phyloP scores from a whole-genome alignment of 2,888 invertebrate genomes.

The Anarsia innoxiella region DNA sequence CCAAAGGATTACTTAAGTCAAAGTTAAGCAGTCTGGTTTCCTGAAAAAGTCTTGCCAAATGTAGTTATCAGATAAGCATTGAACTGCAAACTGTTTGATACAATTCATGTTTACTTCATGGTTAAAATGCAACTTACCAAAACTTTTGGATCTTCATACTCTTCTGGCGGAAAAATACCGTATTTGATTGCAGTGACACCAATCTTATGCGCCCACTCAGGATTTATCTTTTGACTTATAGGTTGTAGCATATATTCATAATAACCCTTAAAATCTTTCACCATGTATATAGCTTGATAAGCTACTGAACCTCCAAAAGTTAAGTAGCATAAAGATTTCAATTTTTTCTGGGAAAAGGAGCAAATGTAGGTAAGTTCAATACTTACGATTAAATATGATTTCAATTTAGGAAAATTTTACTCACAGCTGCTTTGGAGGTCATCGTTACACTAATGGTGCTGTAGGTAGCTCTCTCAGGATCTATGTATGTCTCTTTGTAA shows the following conservation, averaged over 20 bases:
- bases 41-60: slow-evolving; percentile 72
- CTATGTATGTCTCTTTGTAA: too few relatives aligned
- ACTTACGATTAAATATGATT: slow-evolving; percentile 82
- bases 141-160: slow-evolving; percentile 75
- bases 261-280: slow-evolving; percentile 85
- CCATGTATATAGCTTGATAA: slow-evolving; percentile 81
- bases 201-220: slow-evolving; percentile 88
- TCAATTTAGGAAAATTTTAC: slow-evolving; percentile 81
- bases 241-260: slow-evolving; percentile 85
- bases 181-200: slow-evolving; percentile 86
- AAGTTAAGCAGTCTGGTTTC: slow-evolving; percentile 81
- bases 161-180: slow-evolving; percentile 79
- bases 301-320: slow-evolving; percentile 78
- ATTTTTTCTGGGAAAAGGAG: slow-evolving; percentile 73
- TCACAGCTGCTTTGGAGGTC: too few relatives aligned
- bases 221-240: slow-evolving; percentile 78
- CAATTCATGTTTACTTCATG: not conserved
- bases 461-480: too few relatives aligned
- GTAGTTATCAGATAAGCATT: too few relatives aligned
- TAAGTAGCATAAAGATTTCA: slow-evolving; percentile 79
- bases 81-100: not conserved
- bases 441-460: too few relatives aligned
- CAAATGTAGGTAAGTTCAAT: slow-evolving; percentile 81
- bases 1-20: slow-evolving; percentile 90
- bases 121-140: slow-evolving; percentile 67